Percentiles rank a stretch among this genome's conserved stretches.
These are phyloP conservation scores for Trissonchulus sp. DNA, from an alignment of 2,888 invertebrate species.

Conservation along the genomic window DNA sequence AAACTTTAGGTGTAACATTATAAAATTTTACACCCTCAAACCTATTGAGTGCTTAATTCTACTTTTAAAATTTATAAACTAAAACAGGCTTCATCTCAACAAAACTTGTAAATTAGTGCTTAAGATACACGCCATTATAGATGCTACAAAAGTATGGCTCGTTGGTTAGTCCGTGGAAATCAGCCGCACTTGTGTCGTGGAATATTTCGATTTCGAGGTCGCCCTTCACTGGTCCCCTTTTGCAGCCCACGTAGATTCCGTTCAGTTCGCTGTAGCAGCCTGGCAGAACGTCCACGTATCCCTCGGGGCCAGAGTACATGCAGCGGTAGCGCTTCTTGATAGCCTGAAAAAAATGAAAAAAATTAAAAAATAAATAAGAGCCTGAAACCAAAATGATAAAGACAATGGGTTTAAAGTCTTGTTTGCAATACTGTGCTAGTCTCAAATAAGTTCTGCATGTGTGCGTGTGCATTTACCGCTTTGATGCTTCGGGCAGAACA, in stretches of 20 bases:
- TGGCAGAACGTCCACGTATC: background rate
- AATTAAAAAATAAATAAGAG: too few species aligned
- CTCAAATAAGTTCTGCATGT: too few species aligned
- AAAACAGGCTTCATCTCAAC: too few species aligned
- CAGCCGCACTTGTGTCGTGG: background rate
- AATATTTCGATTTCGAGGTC: background rate
- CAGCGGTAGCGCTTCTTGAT: background rate
- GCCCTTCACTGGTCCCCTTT: background rate
- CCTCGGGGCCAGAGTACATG: background rate
- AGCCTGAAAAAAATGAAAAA: background rate
- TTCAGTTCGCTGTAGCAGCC: background rate
- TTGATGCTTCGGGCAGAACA: too few species aligned
- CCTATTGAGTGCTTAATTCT: too few species aligned
- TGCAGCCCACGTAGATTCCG: background rate
- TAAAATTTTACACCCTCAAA: too few species aligned
- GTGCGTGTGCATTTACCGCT: too few species aligned
- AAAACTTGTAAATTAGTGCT: background rate
- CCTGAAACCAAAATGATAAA: too few species aligned
- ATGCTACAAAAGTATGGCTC: background rate
- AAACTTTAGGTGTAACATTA: too few species aligned
- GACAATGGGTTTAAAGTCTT: too few species aligned
- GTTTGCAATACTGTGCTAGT: too few species aligned
- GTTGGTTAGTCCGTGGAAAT: slow-evolving; percentile 1
- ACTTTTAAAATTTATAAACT: too few species aligned
- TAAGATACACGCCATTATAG: background rate